Base-by-base conservation (phyloP, 2,797 vertebrate species). In the Brachyrhaphis roseni region DNA sequence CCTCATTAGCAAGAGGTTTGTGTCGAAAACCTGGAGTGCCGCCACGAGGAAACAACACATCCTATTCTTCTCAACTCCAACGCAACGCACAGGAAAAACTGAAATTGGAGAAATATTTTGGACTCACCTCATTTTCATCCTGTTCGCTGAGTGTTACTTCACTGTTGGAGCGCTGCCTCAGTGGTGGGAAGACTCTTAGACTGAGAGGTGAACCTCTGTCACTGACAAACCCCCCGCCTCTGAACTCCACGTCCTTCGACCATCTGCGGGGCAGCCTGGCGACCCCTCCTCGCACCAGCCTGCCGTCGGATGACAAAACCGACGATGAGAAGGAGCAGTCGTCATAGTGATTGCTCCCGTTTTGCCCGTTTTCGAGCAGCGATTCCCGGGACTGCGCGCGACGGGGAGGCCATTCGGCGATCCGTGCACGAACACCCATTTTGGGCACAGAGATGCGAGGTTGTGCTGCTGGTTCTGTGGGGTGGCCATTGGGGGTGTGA, bases 131-230 rank as follows among this genome's bases (percentile, higher is more conserved):
- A 1, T 90, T 96, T 20, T 93, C 88, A 0, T 99, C 98, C 28
- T 97, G 97, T 76, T 99, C 98, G 0, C 97, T 98, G 26, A 99
- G 93, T 0, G 98, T 99, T 86, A 97, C 95, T 91, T 99, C 98
- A 0, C 98, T 99, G 94, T 94, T 99, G 78, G 98, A 99, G 28
- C 98, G 96, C 80, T 98, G 96, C 5, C 96, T 94, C 28, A 98
- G 78, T 0, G 97, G 96, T 0, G 95, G 93, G 70, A 97, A 96
- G 0, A 93, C 93, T 39, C 93, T 85, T 0, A 92, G 0, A 93
- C 88, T 84, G 90, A 96, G 3, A 87, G 93, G 0, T 90, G 95
- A 90, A 75, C 62, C 72, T 85, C 92, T 81, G 57, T 94, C 88
- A 1, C 74, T 62, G 16, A 76, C 45, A 46, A 87, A 88, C 88